Evolutionary conservation across 2,888 invertebrate species (phyloP), one percentile per base, ranked within the genome.

Genomic region (Terebella lapidaria): DNA sequence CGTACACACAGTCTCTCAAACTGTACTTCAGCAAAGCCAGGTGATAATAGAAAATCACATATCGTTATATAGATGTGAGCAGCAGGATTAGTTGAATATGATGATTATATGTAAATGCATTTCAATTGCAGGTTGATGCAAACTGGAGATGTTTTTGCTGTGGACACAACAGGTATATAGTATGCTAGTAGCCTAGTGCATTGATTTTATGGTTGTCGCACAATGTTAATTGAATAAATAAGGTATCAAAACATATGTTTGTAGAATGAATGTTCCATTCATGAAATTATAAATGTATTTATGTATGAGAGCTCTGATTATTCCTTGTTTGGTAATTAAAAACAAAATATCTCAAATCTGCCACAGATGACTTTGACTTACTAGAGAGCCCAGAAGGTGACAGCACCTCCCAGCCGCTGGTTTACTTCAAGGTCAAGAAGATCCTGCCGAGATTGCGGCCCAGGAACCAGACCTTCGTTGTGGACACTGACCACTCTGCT

Each of bases 351-450:
- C 10, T 35, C n/a, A 15, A 15, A 35, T 15, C 42, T 15, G 42
- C n/a, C n/a, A n/a, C 26, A 53, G 53, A 27, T 5, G 53, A 28
- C 22, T 4, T 15, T 53, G 53, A 27, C 15, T 27, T 53, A 15
- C 15, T 15, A 15, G 27, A 27, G 28, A 53, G 15, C 28, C 22
- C 53, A 53, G 53, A 25, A 53, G 53, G 28, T 53, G 29, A 15
- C 28, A 49, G 49, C 49, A 53, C 5, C 28, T 15, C 57, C 27
- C 18, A 49, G 29, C 59, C 75, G 3, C 69, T 73, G 24, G 70
- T 76, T 49, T 74, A 73, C 59, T 75, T 74, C 64, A 73, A 74
- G 58, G 76, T 74, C 26, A 66, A 67, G 27, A 66, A 62, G 35
- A 63, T 71, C 3, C 65, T 64, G 35, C 74, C 74, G 3, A 58